Conservation (phyloP, 1,140 invertebrate genomes). For the Adoxophyes honmai region DNA sequence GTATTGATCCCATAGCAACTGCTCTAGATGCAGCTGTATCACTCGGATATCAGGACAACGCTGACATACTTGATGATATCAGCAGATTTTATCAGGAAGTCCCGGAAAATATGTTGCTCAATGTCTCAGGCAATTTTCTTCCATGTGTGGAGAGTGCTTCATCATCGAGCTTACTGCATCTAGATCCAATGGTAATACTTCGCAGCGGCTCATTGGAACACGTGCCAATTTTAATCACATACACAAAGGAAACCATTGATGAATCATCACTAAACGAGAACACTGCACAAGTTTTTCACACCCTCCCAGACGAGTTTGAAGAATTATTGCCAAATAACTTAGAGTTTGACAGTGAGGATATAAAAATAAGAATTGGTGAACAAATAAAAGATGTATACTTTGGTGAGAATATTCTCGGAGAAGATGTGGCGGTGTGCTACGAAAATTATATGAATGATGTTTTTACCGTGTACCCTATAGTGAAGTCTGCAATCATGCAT, state of each 20-base stretch:
- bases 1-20: slow-evolving; percentile 33
- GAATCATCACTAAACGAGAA: background rate
- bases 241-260: slow-evolving; percentile 18
- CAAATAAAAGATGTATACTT: slow-evolving; percentile 57
- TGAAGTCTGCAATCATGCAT: slow-evolving; percentile 44
- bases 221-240: slow-evolving; percentile 47
- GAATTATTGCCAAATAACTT: slow-evolving; percentile 52
- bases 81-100: slow-evolving; percentile 36
- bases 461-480: slow-evolving; percentile 45
- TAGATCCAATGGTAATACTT: slow-evolving; percentile 40
- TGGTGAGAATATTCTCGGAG: slow-evolving; percentile 23
- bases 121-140: slow-evolving; percentile 35
- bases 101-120: slow-evolving; percentile 23
- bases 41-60: slow-evolving; percentile 40
- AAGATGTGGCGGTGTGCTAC: slow-evolving; percentile 33
- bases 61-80: slow-evolving; percentile 21
- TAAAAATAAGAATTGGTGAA: slow-evolving; percentile 35
- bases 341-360: slow-evolving; percentile 31
- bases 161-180: slow-evolving; percentile 36
- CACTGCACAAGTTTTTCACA: slow-evolving; percentile 31
- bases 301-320: slow-evolving; percentile 38
- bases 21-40: slow-evolving; percentile 31
- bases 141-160: slow-evolving; percentile 48
- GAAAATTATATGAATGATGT: slow-evolving; percentile 54
- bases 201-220: slow-evolving; percentile 35